phyloP scores from a whole-genome alignment of 2,113 vertebrate genomes.

The Syngnathus scovelli region DNA sequence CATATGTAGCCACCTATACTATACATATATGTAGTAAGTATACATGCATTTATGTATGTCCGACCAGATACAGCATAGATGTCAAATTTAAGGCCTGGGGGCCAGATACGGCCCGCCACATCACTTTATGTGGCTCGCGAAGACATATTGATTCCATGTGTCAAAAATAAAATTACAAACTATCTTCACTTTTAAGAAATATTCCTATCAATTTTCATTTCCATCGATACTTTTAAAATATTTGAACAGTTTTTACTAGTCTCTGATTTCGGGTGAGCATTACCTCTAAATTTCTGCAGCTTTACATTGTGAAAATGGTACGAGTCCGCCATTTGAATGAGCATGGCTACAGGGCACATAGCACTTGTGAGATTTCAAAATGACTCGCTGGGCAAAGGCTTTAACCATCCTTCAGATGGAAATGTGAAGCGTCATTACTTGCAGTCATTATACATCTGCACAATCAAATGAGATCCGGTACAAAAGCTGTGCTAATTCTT shows the following conservation, averaged over 20 bases:
- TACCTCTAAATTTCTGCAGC: background rate
- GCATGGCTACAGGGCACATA: background rate
- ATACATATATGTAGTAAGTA: too few species aligned
- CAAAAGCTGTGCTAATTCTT: background rate
- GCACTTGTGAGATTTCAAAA: background rate
- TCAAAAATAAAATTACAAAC: too few species aligned
- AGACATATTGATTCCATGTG: too few species aligned
- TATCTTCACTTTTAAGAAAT: too few species aligned
- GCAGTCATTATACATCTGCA: constrained; percentile 3
- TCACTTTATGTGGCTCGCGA: too few species aligned
- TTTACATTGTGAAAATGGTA: background rate
- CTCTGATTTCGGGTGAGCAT: background rate
- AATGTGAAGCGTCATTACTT: background rate
- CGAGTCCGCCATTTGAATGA: background rate
- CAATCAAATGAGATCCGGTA: background rate
- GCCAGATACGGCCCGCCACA: too few species aligned
- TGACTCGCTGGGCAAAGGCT: background rate
- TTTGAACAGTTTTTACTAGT: too few species aligned
- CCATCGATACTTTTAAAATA: too few species aligned
- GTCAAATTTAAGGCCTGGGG: too few species aligned
- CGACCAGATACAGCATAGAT: too few species aligned
- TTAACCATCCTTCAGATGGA: background rate
- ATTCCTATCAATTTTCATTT: too few species aligned
- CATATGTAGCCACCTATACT: background rate
- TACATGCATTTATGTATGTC: too few species aligned